Evolutionary conservation across 35 echinoderm and acorn worm species (phyloP).

Genomic region (Strongylocentrotus purpuratus): DNA sequence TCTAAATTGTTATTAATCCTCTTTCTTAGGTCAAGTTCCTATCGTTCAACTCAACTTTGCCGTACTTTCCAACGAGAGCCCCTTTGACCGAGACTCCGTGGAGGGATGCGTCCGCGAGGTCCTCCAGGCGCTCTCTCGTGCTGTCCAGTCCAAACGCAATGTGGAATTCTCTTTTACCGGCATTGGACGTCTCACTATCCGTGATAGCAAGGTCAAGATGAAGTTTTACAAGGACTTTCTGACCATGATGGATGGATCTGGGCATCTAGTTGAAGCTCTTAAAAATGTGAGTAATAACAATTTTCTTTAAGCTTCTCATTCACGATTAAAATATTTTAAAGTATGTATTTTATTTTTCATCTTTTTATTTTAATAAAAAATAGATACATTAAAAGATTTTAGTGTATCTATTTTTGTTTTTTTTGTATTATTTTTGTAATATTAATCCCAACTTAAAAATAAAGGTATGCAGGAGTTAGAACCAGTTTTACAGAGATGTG

Average conservation of each 20-base stretch:
- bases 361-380: no score
- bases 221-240: conserved; percentile 99
- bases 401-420: no score
- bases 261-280: conserved; percentile 76
- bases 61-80: conserved; percentile 84
- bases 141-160: conserved; percentile 82
- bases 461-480: no score
- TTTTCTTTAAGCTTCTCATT: no score
- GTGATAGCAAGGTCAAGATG: conserved; percentile 98
- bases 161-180: conserved; percentile 91
- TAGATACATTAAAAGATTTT: no score
- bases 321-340: no score
- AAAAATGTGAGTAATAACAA: conserved; percentile 84
- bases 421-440: no score
- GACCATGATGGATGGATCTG: conserved; percentile 97
- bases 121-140: conserved; percentile 73
- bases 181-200: conserved; percentile 83
- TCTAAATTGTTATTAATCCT: background rate
- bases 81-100: conserved; percentile 91
- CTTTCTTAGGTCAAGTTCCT: conserved; percentile 89
- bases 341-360: no score
- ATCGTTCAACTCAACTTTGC: conserved; percentile 99
- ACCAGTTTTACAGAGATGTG: no score
- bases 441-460: no score
- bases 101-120: conserved; percentile 95